Evolutionary conservation across 1,140 invertebrate genomes (phyloP), one percentile per base, ranked within the genome.

Genomic region (Orchesella cincta): DNA sequence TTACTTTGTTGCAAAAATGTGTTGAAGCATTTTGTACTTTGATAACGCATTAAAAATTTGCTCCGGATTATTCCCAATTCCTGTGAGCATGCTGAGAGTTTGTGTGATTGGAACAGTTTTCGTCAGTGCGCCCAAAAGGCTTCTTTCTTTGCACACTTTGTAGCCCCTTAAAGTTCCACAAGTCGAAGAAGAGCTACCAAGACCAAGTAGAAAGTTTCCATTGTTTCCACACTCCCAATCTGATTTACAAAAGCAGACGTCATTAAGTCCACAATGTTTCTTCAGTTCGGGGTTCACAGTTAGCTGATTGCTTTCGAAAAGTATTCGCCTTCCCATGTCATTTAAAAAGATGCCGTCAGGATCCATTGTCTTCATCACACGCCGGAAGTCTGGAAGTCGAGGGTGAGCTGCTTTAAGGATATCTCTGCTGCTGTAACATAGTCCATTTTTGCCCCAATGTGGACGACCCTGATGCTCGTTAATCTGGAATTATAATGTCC

Each of bases 291-390:
- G 12, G 3, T 26, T 31, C 3, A 67, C 28, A 31, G 62, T 67
- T 14, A 33, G 2, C 8, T 23, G 8, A 8, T n/a, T 31, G 8
- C 26, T 3, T 2, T n/a, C 62, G 29, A 31, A 29, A 8, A 31
- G 29, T 5, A 80, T 31, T 54, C 79, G 51, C 34, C 35, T 29
- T 46, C 76, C 76, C 67, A 80, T 78, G 18, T 74, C 39, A 57
- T 80, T 80, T 14, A 62, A 20, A 29, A 80, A 80, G 0, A 78
- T 16, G 28, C 74, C 79, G 36, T 78, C 28, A 29, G 79, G 79
- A 28, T 80, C 79, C 54, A 51, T 76, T 26, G 26, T 74, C 3
- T 73, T 73, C 71, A 73, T 73, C 33, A 23, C 71, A 16, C 12
- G 12, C 1, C 36, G 2, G 26, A 73, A 73, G 2, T 36, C 29